Evolutionary conservation across 2,888 invertebrate species (phyloP).

Genomic region (Cerastis leucographa): DNA sequence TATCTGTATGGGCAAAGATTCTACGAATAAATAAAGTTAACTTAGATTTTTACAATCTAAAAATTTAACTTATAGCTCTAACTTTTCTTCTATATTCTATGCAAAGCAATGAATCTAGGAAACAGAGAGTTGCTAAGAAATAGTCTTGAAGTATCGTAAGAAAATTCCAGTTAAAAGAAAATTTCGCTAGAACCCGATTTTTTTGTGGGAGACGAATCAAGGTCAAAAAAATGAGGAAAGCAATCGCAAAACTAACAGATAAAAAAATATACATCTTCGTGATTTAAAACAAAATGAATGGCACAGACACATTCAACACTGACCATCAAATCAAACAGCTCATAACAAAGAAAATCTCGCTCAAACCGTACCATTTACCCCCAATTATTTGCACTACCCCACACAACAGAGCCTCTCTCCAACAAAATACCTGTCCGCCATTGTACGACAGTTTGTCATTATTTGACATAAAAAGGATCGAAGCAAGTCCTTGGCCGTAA

Average conservation of each 20-base stretch:
- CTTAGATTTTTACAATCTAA: neutral
- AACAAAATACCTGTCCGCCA: constrained; percentile 56
- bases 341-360: constrained; percentile 33
- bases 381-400: constrained; percentile 51
- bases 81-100: neutral
- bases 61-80: neutral
- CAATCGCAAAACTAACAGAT: neutral
- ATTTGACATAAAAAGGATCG: constrained; percentile 60
- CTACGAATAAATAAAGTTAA: constrained; percentile 5
- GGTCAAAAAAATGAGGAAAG: neutral
- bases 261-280: neutral
- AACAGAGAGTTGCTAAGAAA: neutral
- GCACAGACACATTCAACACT: neutral
- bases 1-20: neutral
- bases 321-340: constrained; percentile 18
- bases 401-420: constrained; percentile 37
- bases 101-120: neutral
- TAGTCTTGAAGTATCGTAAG: neutral
- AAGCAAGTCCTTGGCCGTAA: constrained; percentile 52
- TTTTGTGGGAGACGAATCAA: neutral
- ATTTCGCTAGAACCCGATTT: neutral
- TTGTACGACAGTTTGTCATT: constrained; percentile 58
- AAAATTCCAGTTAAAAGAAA: neutral
- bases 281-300: neutral
- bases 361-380: constrained; percentile 30